Evolutionary conservation across 2,113 vertebrate species (phyloP).

Genomic region (Corythaixoides concolor): DNA sequence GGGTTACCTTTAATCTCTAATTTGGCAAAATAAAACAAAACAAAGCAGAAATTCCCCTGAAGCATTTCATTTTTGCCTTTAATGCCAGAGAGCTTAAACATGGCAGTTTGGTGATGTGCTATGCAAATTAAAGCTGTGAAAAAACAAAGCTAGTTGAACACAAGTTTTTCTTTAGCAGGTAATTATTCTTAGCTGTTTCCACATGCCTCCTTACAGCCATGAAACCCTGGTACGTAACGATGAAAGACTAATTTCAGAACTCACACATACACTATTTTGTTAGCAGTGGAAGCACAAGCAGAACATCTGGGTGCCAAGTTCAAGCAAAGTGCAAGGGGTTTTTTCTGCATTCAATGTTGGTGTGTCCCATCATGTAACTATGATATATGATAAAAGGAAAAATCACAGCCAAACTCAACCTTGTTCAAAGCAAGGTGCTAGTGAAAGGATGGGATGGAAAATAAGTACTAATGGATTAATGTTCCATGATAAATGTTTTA

Average conservation of each 20-base stretch:
- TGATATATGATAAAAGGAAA: constrained; percentile 82
- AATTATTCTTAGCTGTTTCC: constrained; percentile 50
- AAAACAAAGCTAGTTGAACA: constrained; percentile 57
- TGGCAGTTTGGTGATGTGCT: constrained; percentile 62
- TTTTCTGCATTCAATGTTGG: constrained; percentile 63
- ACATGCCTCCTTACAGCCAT: constrained; percentile 19
- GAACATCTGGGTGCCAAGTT: constrained; percentile 75
- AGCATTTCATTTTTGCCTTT: constrained; percentile 29
- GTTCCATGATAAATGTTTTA: constrained; percentile 78
- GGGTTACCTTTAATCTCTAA: constrained; percentile 65
- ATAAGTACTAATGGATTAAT: constrained; percentile 79
- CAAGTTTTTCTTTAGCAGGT: constrained; percentile 46
- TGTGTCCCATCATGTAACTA: constrained; percentile 71
- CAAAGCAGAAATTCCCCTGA: constrained; percentile 10
- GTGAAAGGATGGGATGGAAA: constrained; percentile 77
- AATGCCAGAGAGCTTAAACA: constrained; percentile 30
- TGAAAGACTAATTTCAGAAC: constrained; percentile 63
- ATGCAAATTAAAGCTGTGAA: constrained; percentile 64
- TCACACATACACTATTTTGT: constrained; percentile 47
- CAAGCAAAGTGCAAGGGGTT: constrained; percentile 78
- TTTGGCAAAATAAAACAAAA: constrained; percentile 59
- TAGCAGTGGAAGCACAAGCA: constrained; percentile 59
- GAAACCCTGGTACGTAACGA: constrained; percentile 24
- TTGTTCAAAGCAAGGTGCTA: constrained; percentile 77
- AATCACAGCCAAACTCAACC: constrained; percentile 70